phyloP scores from a whole-genome alignment of 2,888 invertebrate genomes.

The Clivina fossor region DNA sequence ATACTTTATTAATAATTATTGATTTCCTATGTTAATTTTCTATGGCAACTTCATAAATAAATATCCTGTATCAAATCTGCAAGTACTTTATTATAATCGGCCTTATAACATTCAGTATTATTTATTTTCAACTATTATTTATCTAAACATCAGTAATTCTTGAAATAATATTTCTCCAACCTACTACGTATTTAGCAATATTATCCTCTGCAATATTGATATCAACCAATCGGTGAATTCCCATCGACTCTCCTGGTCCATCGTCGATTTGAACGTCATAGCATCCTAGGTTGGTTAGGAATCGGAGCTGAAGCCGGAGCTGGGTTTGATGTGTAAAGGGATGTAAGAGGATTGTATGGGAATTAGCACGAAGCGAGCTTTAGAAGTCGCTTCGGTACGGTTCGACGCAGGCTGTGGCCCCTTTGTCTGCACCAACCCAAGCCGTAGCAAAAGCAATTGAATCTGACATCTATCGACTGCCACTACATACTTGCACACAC shows the following conservation, averaged over 20 bases:
- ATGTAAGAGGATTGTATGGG: slow-evolving; percentile 49
- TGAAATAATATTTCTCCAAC: no score
- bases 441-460: slow-evolving; percentile 32
- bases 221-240: slow-evolving; percentile 16
- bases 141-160: no score
- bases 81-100: no score
- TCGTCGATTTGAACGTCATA: slow-evolving; percentile 20
- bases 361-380: slow-evolving; percentile 47
- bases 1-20: no score
- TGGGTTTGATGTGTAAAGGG: slow-evolving; percentile 41
- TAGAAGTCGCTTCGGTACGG: no score
- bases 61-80: no score
- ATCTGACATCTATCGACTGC: slow-evolving; percentile 25
- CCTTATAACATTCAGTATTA: no score
- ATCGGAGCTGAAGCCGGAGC: slow-evolving; percentile 45
- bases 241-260: slow-evolving; percentile 5
- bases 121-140: no score
- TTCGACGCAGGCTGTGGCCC: slow-evolving; percentile 42
- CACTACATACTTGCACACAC: slow-evolving; percentile 4
- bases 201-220: no score
- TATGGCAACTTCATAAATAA: no score
- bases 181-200: no score
- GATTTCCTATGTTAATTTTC: no score
- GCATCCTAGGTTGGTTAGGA: slow-evolving; percentile 24
- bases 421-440: slow-evolving; percentile 41